Evolutionary conservation across 1,140 invertebrate species (phyloP), one percentile per base, ranked within the genome.

Genomic region (Thaumetopoea pityocampa): DNA sequence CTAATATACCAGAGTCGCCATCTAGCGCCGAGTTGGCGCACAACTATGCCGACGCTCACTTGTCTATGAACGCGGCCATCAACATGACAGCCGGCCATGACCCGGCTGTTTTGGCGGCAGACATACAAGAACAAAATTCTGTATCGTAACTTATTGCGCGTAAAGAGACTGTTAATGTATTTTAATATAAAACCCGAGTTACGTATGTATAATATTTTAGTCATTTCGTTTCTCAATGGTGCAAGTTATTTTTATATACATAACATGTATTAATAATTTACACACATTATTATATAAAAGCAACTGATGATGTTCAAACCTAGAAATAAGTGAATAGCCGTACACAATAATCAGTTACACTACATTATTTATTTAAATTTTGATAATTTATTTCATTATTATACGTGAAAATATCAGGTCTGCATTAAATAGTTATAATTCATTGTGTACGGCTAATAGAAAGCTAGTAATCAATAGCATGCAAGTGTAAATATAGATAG

Each of bases 41-140:
- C 76, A 86, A 85, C 71, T 86, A 86, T 52, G 69, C 79, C 32
- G 69, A 68, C 68, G 53, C 63, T 11, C 72, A 56, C 47, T 61
- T 74, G 51, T 68, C 79, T 27, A 83, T 84, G 77, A 85, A 77
- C 72, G 78, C 71, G 5, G 60, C 67, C 20, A 59, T 81, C 38
- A 81, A 81, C 55, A 83, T 83, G 77, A 77, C 79, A 3, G 76
- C 79, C 30, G 74, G 70, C 10, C 76, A 80, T 29, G 74, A 79
- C 50, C 60, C 63, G 28, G 37, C 48, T 32, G 66, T 68, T 32
- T 51, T 68, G 43, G 51, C 67, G 18, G 63, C 38, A 37, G 74
- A 82, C 53, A 46, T 87, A 70, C 55, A 87, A 83, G 64, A 90
- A 87, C 46, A 88, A 85, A 56, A 80, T 80, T 55, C 86, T 54